Evolutionary conservation across 1,140 invertebrate genomes (phyloP).

Genomic region (Brachionus asplanchnoidis): DNA sequence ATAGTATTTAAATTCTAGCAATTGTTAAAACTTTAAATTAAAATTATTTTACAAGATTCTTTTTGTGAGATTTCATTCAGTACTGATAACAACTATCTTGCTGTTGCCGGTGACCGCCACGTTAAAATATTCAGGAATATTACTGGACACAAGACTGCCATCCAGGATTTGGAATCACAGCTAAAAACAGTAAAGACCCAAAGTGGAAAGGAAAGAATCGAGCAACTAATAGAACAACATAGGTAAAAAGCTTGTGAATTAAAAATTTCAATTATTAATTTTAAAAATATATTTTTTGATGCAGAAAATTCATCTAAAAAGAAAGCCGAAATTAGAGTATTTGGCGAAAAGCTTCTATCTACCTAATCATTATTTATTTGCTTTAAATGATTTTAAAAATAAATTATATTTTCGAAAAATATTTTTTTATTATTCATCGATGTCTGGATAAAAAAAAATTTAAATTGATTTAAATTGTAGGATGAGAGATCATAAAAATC

Average conservation of each 20-base stretch:
- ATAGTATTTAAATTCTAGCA: constrained; percentile 55
- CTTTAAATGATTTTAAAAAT: background rate
- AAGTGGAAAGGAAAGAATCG: constrained; percentile 69
- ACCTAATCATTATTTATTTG: background rate
- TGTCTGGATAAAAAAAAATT: background rate
- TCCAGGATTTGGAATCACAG: constrained; percentile 66
- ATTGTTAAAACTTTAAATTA: background rate
- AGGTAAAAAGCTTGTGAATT: constrained; percentile 51
- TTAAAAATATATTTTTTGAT: background rate
- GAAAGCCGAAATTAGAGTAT: background rate
- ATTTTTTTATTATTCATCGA: background rate
- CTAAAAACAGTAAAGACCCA: constrained; percentile 61
- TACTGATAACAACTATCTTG: constrained; percentile 67
- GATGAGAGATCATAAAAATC: background rate
- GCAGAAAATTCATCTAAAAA: background rate
- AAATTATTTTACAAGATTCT: constrained; percentile 58
- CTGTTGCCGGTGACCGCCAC: constrained; percentile 69
- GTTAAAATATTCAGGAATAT: constrained; percentile 76
- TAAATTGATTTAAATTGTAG: background rate
- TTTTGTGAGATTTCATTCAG: constrained; percentile 70
- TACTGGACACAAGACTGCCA: constrained; percentile 67
- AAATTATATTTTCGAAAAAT: background rate
- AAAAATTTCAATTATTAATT: background rate
- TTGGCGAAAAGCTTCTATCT: background rate
- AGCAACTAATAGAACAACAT: constrained; percentile 66